These are phyloP conservation scores for Agonopterix arenella DNA, from an alignment of 2,888 invertebrate genomes.

Conservation along the genomic window DNA sequence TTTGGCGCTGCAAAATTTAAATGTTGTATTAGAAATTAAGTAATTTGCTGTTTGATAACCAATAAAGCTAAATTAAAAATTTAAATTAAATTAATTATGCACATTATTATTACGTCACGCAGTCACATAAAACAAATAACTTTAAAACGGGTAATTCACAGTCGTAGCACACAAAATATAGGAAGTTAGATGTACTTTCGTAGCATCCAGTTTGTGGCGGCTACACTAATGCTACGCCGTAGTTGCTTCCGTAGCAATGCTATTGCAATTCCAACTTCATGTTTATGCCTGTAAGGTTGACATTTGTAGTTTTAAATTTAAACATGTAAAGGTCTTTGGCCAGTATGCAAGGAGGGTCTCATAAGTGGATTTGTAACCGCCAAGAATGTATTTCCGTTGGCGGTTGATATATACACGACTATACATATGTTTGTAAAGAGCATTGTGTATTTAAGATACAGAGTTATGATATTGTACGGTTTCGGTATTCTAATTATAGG, in stretches of 20 bases:
- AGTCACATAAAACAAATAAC: no score
- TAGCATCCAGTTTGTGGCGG: no score
- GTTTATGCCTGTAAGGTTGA: neutral
- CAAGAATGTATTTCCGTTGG: slow-evolving; percentile 6
- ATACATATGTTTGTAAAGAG: neutral
- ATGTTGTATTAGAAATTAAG: no score
- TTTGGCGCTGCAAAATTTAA: no score
- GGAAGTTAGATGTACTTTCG: no score
- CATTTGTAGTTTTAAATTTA: neutral
- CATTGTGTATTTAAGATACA: neutral
- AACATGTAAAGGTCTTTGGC: neutral
- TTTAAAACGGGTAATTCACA: no score
- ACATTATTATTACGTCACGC: no score
- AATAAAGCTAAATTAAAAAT: no score
- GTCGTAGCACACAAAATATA: no score
- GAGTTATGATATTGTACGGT: neutral
- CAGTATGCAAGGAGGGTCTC: slow-evolving; percentile 4
- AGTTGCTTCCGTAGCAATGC: neutral
- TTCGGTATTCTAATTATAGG: neutral
- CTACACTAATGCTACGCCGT: neutral
- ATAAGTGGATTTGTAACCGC: slow-evolving; percentile 9
- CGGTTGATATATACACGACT: neutral
- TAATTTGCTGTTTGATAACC: no score
- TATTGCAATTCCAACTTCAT: neutral
- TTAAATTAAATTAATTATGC: no score